Percentiles rank a stretch among this genome's conserved stretches.
Evolutionary conservation across 2,797 vertebrate species (phyloP).

Genomic region (Dallia pectoralis): DNA sequence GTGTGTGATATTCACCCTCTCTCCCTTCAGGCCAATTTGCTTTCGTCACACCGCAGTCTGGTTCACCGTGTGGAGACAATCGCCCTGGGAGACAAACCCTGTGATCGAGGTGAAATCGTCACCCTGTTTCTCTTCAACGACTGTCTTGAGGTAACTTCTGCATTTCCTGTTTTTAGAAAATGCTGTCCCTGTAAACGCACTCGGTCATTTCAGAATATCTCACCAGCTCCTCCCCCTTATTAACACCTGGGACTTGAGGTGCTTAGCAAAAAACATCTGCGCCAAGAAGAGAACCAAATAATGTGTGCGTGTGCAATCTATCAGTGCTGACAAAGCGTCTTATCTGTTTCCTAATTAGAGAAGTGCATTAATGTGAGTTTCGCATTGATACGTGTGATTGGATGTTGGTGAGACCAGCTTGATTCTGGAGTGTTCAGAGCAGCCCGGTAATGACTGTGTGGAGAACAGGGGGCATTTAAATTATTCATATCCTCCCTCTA

Average conservation of each 20-base stretch:
- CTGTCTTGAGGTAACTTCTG: constrained; percentile 89
- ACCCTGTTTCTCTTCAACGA: constrained; percentile 98
- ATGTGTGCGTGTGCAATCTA: constrained; percentile 47
- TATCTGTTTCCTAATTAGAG: constrained; percentile 55
- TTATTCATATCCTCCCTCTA: constrained; percentile 48
- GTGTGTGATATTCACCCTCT: neutral
- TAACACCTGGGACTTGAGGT: constrained; percentile 8
- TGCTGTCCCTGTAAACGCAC: neutral
- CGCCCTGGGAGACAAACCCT: constrained; percentile 89
- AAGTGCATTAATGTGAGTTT: constrained; percentile 29
- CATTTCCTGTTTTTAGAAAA: neutral
- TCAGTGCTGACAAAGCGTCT: constrained; percentile 53
- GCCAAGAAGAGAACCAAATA: constrained; percentile 32
- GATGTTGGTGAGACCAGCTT: constrained; percentile 34
- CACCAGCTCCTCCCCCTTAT: constrained; percentile 12
- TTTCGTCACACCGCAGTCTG: constrained; percentile 94
- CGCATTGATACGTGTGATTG: constrained; percentile 30
- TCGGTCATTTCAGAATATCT: constrained; percentile 6
- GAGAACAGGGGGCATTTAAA: constrained; percentile 38
- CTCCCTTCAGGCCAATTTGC: constrained; percentile 85
- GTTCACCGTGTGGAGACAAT: constrained; percentile 91
- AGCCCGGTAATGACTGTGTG: constrained; percentile 36
- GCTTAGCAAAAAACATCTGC: constrained; percentile 25
- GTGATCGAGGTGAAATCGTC: constrained; percentile 94
- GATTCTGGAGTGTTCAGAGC: constrained; percentile 37